These are phyloP conservation scores for Parotia lawesii DNA, from an alignment of 2,113 vertebrate genomes.

Conservation along the genomic window DNA sequence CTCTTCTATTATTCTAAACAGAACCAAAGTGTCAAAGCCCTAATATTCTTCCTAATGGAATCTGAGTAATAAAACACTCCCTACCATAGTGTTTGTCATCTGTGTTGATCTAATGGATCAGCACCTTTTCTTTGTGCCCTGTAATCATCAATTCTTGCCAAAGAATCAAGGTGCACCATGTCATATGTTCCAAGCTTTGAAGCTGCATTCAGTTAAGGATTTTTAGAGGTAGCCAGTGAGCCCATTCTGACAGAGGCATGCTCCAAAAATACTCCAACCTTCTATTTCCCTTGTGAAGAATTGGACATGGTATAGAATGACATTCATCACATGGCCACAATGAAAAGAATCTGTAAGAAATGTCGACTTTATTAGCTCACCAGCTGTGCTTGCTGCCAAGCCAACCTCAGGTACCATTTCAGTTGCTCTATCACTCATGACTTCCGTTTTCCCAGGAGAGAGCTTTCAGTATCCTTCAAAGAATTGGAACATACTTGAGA, in stretches of 20 bases:
- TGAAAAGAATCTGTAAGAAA: background rate
- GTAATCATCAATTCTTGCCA: background rate
- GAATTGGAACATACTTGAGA: background rate
- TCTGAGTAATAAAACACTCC: background rate
- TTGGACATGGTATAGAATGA: background rate
- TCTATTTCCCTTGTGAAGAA: background rate
- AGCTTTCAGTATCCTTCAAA: conserved; percentile 16
- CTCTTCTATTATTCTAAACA: background rate
- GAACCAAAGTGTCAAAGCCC: background rate
- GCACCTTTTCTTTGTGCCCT: background rate
- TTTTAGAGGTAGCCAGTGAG: background rate
- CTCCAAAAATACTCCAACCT: background rate
- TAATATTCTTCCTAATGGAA: background rate
- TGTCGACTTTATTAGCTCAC: background rate
- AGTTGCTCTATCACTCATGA: background rate
- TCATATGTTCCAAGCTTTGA: background rate
- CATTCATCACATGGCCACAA: background rate
- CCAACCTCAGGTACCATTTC: background rate
- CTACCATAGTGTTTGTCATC: background rate
- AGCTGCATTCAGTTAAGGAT: background rate
- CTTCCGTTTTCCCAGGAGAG: background rate
- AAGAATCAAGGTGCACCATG: background rate
- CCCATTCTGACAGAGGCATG: background rate
- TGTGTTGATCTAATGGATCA: background rate
- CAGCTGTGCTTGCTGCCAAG: background rate